Percentiles rank a stretch among this genome's conserved stretches.
These are phyloP conservation scores for Altica lythri DNA, from an alignment of 2,888 invertebrate species.

Conservation along the genomic window DNA sequence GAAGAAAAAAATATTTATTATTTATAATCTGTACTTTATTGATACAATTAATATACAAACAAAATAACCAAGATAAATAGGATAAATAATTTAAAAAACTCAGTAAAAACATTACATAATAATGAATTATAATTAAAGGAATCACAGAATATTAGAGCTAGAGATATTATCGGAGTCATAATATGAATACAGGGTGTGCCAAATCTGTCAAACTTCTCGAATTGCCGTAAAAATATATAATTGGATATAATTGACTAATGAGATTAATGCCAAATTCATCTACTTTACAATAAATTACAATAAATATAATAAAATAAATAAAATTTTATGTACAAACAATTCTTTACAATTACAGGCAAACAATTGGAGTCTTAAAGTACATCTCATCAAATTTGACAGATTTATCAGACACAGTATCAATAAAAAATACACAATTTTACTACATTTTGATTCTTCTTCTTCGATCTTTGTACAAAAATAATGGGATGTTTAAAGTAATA, in stretches of 20 bases:
- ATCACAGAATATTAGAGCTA: conserved; percentile 27
- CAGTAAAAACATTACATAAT: conserved; percentile 40
- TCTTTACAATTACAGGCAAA: conserved; percentile 9
- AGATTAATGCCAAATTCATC: conserved; percentile 16
- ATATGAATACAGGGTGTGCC: conserved; percentile 16
- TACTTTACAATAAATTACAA: conserved; percentile 14
- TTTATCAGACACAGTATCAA: conserved; percentile 10
- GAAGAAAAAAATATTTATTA: too few relatives aligned
- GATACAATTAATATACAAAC: conserved; percentile 34
- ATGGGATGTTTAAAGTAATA: conserved; percentile 23
- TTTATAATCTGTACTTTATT: conserved; percentile 26
- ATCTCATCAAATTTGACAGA: conserved; percentile 18
- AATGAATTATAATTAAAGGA: conserved; percentile 26
- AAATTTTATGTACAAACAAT: conserved; percentile 16
- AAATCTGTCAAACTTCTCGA: conserved; percentile 19
- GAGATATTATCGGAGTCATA: conserved; percentile 13
- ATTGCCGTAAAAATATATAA: conserved; percentile 13
- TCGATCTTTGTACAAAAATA: conserved; percentile 18
- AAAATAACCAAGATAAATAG: conserved; percentile 46
- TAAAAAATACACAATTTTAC: conserved; percentile 19
- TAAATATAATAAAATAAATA: conserved; percentile 22
- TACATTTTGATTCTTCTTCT: conserved; percentile 21
- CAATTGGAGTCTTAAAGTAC: conserved; percentile 3
- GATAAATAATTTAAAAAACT: conserved; percentile 48
- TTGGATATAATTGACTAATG: conserved; percentile 15